phyloP scores from a whole-genome alignment of 1,140 invertebrate species.

The Apis mellifera region DNA sequence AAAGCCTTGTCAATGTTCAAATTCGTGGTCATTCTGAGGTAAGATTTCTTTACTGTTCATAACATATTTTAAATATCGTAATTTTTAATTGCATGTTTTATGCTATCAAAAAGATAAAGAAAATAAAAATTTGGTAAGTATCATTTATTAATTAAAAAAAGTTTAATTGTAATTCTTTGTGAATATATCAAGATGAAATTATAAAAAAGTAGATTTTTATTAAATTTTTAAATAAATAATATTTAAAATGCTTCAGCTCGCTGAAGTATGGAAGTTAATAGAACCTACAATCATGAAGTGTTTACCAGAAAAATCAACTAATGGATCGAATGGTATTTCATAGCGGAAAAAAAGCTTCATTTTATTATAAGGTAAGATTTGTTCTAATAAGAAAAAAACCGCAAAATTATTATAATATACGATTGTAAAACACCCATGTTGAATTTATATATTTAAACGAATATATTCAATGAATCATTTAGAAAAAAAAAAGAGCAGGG shows the following conservation, averaged over 20 bases:
- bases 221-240: neutral
- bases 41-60: constrained; percentile 38
- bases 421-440: neutral
- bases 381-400: neutral
- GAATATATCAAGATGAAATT: neutral
- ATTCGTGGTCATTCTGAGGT: constrained; percentile 85
- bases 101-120: neutral
- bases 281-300: constrained; percentile 83
- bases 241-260: constrained; percentile 77
- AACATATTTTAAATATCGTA: neutral
- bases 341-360: constrained; percentile 52
- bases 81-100: neutral
- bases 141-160: neutral
- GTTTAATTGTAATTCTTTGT: neutral
- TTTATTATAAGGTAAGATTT: neutral
- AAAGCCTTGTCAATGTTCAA: constrained; percentile 84
- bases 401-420: neutral
- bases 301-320: constrained; percentile 79
- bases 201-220: neutral
- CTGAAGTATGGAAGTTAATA: constrained; percentile 83
- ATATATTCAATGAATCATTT: constrained; percentile 1
- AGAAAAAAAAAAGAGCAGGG: neutral
- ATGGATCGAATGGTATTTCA: constrained; percentile 76
- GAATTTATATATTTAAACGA: neutral
- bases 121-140: constrained; percentile 11